phyloP scores from a whole-genome alignment of 2,797 vertebrate species.

The Macropodus opercularis region DNA sequence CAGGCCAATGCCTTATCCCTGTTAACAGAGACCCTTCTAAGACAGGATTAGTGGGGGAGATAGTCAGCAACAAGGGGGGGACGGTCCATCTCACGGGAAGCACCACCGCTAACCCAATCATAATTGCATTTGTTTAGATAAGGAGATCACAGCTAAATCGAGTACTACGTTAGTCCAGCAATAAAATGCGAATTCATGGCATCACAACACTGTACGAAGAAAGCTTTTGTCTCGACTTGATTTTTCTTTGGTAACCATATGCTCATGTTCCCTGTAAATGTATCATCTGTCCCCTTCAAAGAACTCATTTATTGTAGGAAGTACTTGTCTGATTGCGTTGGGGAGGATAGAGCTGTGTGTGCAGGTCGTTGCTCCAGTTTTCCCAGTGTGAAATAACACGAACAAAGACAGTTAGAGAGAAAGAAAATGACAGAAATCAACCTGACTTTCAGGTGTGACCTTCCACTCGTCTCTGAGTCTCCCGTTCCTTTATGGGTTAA shows the following conservation, averaged over 20 bases:
- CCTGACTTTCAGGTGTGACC: slow-evolving; percentile 82
- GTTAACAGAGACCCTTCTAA: slow-evolving; percentile 99
- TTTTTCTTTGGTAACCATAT: slow-evolving; percentile 25
- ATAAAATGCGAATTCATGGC: slow-evolving; percentile 51
- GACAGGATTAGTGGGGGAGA: slow-evolving; percentile 92
- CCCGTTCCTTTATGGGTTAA: slow-evolving; percentile 91
- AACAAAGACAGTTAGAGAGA: slow-evolving; percentile 46
- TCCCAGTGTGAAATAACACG: slow-evolving; percentile 37
- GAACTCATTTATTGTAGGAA: slow-evolving; percentile 18
- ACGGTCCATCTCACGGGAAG: slow-evolving; percentile 89
- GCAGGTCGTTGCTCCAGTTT: slow-evolving; percentile 44
- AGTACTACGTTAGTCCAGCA: slow-evolving; percentile 59
- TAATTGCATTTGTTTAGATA: slow-evolving; percentile 91
- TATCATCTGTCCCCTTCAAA: slow-evolving; percentile 12
- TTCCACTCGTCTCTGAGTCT: slow-evolving; percentile 78
- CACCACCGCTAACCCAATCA: slow-evolving; percentile 76
- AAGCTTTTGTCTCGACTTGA: slow-evolving; percentile 22
- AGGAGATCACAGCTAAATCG: slow-evolving; percentile 77
- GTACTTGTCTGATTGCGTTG: neutral
- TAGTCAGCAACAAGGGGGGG: slow-evolving; percentile 91
- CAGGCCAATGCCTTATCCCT: slow-evolving; percentile 91
- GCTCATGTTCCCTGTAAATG: slow-evolving; percentile 21
- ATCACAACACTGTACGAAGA: slow-evolving; percentile 20
- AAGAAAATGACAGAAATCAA: slow-evolving; percentile 46
- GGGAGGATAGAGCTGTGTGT: slow-evolving; percentile 23